These are phyloP conservation scores for Nasalis larvatus DNA, from an alignment of 2,113 vertebrate species.

Conservation along the genomic window DNA sequence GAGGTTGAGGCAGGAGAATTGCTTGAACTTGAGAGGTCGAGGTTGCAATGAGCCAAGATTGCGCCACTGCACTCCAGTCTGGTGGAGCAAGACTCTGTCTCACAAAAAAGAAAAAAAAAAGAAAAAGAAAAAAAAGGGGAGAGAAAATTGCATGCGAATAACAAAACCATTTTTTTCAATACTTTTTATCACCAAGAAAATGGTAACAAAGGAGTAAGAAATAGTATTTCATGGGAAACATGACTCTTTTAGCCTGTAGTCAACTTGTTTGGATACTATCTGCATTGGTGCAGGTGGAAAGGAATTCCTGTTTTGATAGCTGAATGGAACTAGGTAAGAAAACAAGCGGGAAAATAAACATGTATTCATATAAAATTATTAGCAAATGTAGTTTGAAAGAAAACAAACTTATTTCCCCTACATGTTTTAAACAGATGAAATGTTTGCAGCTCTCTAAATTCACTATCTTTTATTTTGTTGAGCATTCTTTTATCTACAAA, in stretches of 20 bases:
- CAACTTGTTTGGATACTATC: constrained; percentile 33
- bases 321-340: constrained; percentile 50
- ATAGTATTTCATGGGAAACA: constrained; percentile 11
- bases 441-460: constrained; percentile 19
- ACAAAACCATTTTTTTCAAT: neutral
- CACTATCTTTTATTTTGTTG: constrained; percentile 46
- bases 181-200: constrained; percentile 20
- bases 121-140: neutral
- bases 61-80: too few species aligned
- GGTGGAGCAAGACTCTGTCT: too few species aligned
- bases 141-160: neutral
- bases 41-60: too few species aligned
- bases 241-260: neutral
- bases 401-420: constrained; percentile 58
- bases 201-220: constrained; percentile 17
- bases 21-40: too few species aligned
- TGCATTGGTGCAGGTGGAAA: constrained; percentile 50
- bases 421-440: constrained; percentile 54
- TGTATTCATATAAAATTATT: constrained; percentile 52
- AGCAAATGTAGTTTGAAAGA: constrained; percentile 52
- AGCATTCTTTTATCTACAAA: neutral
- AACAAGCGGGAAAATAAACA: constrained; percentile 58
- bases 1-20: too few species aligned
- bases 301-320: constrained; percentile 63
- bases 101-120: too few species aligned